phyloP scores from a whole-genome alignment of 2,888 invertebrate genomes.

The Itoplectis maculator region DNA sequence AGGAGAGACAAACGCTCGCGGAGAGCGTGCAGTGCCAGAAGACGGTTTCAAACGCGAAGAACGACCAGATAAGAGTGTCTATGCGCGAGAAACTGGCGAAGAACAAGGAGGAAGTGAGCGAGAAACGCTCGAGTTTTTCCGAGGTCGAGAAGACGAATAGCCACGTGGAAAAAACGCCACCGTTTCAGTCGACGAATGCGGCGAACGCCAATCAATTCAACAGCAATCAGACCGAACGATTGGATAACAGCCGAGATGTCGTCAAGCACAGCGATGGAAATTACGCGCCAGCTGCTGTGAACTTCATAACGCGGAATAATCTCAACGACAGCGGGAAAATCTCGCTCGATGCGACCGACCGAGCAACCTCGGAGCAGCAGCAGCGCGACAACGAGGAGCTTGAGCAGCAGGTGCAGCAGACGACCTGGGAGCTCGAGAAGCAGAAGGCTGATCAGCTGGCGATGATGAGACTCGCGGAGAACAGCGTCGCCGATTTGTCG shows the following conservation, averaged over 20 bases:
- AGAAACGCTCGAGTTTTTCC: slow-evolving; percentile 78
- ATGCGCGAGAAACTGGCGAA: slow-evolving; percentile 78
- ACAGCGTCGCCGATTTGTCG: slow-evolving; percentile 66
- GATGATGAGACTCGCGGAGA: slow-evolving; percentile 77
- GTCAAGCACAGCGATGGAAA: slow-evolving; percentile 64
- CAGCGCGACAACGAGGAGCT: slow-evolving; percentile 56
- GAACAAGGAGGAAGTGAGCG: slow-evolving; percentile 78
- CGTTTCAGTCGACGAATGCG: slow-evolving; percentile 34
- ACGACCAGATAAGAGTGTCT: slow-evolving; percentile 80
- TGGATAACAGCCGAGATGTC: slow-evolving; percentile 64
- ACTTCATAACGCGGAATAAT: slow-evolving; percentile 61
- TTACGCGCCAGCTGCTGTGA: slow-evolving; percentile 50
- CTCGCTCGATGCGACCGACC: slow-evolving; percentile 64
- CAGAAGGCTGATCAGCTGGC: slow-evolving; percentile 81
- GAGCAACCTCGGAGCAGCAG: no score
- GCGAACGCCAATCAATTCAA: slow-evolving; percentile 66
- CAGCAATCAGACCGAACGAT: slow-evolving; percentile 67
- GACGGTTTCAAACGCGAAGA: slow-evolving; percentile 79
- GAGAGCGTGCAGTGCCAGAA: slow-evolving; percentile 73
- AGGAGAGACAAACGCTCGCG: slow-evolving; percentile 69
- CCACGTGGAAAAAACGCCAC: slow-evolving; percentile 57
- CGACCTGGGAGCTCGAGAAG: slow-evolving; percentile 83
- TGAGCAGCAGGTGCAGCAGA: slow-evolving; percentile 74
- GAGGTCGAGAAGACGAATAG: slow-evolving; percentile 74
- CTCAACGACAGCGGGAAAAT: slow-evolving; percentile 60